Base-by-base conservation (phyloP, 2,113 vertebrate genomes). In the Arothron firmamentum region DNA sequence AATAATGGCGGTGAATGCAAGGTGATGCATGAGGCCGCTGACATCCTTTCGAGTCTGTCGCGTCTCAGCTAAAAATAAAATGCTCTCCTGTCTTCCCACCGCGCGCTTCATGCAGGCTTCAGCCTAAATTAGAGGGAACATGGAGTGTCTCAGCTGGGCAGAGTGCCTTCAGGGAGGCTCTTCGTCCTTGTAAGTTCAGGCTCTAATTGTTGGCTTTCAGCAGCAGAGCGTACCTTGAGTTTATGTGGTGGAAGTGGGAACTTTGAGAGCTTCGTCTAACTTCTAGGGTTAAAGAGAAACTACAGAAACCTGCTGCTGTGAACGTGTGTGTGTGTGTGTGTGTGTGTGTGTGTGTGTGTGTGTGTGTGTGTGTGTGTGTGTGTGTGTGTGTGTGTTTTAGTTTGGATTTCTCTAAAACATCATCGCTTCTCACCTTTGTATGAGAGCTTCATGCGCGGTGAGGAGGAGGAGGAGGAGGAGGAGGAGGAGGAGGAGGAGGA, bases 371-470 rank as follows among this genome's bases (percentile, higher is more conserved):
- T n/a, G 25, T 51, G 28, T 56, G 49, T 55, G 72, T 52, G 70
- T 48, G 63, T 20, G 15, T n/a, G 25, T 51, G 21, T 56, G 49
- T 55, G 72, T 52, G 70, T 48, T 60, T 19, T 38, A 11, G 34
- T 11, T 38, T 38, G 34, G 34, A 38, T 11, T 38, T 12, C 11
- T 38, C 34, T 38, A 38, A 12, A 38, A 38, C 6, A 60, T 9
- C n/a, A 48, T 56, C 59, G 19, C n/a, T 46, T 56, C 79, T 74
- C 80, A 90, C 89, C 89, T 88, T 90, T 88, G 61, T 88, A 89
- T 2, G 89, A 89, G 56, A 90, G 87, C 74, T 90, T 90, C 87
- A 90, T 89, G 19, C 89, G 86, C 0, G 89, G 88, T 43, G 87
- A 88, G 14, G 86, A 71, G 1, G 82, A 77, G 0, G 85, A 78